Conservation (phyloP, 2,797 vertebrate species). For the Centroberyx gerrardi region DNA sequence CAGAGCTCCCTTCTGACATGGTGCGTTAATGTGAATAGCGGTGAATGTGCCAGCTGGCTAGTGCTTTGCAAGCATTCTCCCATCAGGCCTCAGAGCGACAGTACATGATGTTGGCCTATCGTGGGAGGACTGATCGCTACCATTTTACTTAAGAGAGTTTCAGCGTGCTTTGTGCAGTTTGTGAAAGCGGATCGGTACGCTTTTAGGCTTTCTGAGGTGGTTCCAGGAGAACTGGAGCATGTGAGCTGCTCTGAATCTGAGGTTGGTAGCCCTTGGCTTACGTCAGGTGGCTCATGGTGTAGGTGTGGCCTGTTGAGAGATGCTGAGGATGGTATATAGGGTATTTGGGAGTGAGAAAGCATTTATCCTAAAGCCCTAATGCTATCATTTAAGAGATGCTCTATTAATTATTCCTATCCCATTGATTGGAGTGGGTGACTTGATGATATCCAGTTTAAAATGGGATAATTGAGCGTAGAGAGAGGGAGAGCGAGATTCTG, state of each 20-base stretch:
- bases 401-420: constrained; percentile 12
- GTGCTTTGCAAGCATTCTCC: constrained; percentile 38
- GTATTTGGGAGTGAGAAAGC: constrained; percentile 30
- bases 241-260: constrained; percentile 40
- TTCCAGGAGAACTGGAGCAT: constrained; percentile 21
- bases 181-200: constrained; percentile 36
- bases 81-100: constrained; percentile 58
- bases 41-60: constrained; percentile 59
- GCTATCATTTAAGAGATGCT: constrained; percentile 9
- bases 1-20: constrained; percentile 51
- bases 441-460: constrained; percentile 27
- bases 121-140: constrained; percentile 42
- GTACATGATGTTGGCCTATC: constrained; percentile 47
- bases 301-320: constrained; percentile 43
- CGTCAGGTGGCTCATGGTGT: constrained; percentile 1
- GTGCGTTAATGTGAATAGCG: constrained; percentile 56
- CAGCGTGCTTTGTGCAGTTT: constrained; percentile 39
- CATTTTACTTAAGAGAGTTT: constrained; percentile 49
- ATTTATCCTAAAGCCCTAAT: constrained; percentile 26
- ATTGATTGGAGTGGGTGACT: constrained; percentile 22
- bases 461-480: constrained; percentile 4
- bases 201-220: constrained; percentile 8
- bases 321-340: constrained; percentile 24
- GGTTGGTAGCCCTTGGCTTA: constrained; percentile 26
- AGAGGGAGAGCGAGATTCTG: constrained; percentile 21